Conservation (phyloP, 2,797 vertebrate genomes). For the Cyprinodon diabolis region DNA sequence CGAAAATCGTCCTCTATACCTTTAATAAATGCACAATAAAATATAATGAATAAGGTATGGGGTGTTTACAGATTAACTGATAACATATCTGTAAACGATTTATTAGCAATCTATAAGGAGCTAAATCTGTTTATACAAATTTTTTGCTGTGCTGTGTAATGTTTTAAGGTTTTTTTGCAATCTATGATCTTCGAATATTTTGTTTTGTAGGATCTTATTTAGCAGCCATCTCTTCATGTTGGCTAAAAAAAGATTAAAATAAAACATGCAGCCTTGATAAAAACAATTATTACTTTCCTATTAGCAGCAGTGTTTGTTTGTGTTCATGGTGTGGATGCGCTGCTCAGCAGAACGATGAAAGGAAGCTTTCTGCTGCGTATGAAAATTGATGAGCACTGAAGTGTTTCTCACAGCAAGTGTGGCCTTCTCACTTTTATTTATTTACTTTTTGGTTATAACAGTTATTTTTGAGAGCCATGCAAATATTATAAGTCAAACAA, state of each 20-base stretch:
- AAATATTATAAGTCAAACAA: constrained; percentile 4
- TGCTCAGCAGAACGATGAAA: constrained; percentile 1
- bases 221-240: background rate
- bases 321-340: background rate
- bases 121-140: no score
- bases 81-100: no score
- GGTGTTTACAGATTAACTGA: no score
- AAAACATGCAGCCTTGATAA: background rate
- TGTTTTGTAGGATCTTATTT: background rate
- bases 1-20: no score
- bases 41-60: no score
- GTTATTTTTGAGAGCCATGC: constrained; percentile 4
- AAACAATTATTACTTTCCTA: background rate
- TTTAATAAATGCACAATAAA: no score
- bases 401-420: background rate
- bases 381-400: background rate
- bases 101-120: no score
- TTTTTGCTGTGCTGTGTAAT: background rate
- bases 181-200: background rate
- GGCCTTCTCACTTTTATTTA: constrained; percentile 5
- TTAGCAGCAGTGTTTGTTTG: background rate
- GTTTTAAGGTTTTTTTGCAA: background rate
- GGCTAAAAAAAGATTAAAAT: no score
- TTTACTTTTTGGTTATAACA: constrained; percentile 7
- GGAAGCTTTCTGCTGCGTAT: background rate